Evolutionary conservation across 1,140 invertebrate genomes (phyloP).

Genomic region (Ruditapes philippinarum): DNA sequence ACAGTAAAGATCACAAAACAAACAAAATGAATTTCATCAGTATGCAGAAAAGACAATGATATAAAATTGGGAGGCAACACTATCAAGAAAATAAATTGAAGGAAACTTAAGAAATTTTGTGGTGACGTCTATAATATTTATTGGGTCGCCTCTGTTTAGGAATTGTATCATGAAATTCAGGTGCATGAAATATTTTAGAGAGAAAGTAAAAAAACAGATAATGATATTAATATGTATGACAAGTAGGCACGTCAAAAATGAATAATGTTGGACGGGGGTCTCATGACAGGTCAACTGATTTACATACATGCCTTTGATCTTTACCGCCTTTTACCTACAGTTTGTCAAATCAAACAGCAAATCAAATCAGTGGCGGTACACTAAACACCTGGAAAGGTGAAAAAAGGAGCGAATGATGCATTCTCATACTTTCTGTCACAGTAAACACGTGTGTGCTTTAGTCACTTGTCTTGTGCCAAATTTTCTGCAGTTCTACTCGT

Average conservation of each 20-base stretch:
- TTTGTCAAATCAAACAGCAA: constrained; percentile 16
- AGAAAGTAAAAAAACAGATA: background rate
- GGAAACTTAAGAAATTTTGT: too few relatives aligned
- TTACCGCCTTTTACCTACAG: constrained; percentile 11
- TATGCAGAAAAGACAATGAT: too few relatives aligned
- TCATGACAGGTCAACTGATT: constrained; percentile 34
- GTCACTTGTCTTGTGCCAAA: too few relatives aligned
- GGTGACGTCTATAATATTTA: too few relatives aligned
- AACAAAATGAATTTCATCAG: too few relatives aligned
- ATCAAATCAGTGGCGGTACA: background rate
- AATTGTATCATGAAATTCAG: background rate
- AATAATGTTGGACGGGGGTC: constrained; percentile 7
- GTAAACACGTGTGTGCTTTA: background rate
- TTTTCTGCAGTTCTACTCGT: too few relatives aligned
- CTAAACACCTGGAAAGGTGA: background rate
- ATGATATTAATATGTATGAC: constrained; percentile 24
- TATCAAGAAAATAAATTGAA: too few relatives aligned
- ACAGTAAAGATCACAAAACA: too few relatives aligned
- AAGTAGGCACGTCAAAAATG: constrained; percentile 6
- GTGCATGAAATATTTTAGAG: background rate
- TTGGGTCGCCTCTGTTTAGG: too few relatives aligned
- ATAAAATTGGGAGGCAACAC: too few relatives aligned
- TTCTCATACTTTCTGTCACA: background rate
- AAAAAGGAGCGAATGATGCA: background rate
- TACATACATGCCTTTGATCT: constrained; percentile 51